phyloP scores from a whole-genome alignment of 2,797 vertebrate species.

The Muraenolepis orangiensis region DNA sequence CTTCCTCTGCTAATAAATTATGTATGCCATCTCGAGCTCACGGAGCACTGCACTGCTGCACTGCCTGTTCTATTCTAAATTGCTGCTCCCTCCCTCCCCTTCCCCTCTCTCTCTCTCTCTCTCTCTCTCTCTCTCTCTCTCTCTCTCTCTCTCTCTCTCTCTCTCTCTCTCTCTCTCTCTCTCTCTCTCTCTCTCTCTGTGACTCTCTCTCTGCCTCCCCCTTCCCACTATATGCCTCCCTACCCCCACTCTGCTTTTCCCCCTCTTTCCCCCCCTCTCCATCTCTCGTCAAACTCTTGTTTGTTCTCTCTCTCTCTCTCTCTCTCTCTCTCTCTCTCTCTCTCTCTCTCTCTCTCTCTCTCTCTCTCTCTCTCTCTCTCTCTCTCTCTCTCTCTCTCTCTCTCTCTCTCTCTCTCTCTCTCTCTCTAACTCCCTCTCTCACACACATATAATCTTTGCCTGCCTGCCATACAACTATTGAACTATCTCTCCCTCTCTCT shows the following conservation, averaged over 20 bases:
- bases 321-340: conserved; percentile 56
- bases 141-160: conserved; percentile 46
- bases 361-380: conserved; percentile 44
- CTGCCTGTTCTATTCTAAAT: conserved; percentile 80
- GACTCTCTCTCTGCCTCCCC: conserved; percentile 30
- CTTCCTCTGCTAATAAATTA: conserved; percentile 80
- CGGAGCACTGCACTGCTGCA: conserved; percentile 80
- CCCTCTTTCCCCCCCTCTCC: conserved; percentile 3
- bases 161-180: conserved; percentile 22
- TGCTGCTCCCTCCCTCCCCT: conserved; percentile 54
- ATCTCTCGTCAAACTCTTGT: neutral
- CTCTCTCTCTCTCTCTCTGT: conserved; percentile 27
- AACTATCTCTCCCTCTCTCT: neutral
- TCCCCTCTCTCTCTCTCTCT: conserved; percentile 48
- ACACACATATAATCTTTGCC: conserved; percentile 48
- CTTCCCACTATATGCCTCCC: neutral
- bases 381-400: conserved; percentile 44
- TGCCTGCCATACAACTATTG: neutral
- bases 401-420: conserved; percentile 34
- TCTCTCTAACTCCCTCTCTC: conserved; percentile 29
- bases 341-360: conserved; percentile 53
- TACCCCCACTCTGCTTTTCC: conserved; percentile 39
- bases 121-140: conserved; percentile 24
- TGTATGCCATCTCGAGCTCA: conserved; percentile 78
- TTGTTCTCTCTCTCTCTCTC: conserved; percentile 45